Base-by-base conservation (phyloP, 2,888 invertebrate genomes). In the Nephrocerus scutellatus region DNA sequence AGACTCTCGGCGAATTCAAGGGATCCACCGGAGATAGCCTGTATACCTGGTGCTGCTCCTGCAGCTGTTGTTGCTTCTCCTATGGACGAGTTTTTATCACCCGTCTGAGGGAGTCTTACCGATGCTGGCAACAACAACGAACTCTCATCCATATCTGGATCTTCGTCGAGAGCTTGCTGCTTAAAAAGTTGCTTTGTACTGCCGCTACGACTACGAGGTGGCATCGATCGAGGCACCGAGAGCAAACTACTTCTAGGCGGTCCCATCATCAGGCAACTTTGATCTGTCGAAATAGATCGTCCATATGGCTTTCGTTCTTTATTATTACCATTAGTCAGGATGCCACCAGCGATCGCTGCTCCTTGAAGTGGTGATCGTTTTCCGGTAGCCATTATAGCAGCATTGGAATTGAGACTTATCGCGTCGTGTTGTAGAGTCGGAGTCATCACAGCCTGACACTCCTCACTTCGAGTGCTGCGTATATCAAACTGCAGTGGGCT, bases 131-230 rank as follows among this genome's bases (percentile, higher is more conserved):
- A 45, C 31, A 75, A 54, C 50, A 74, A 64, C 30, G 73, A 71
- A 22, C 66, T 72, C 50, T 75, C 74, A 51, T 74, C 74, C 39
- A 70, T 64, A 46, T 69, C 67, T 26, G 61, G 63, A 44, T 73
- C 66, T 49, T 75, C 75, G 45, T 76, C 75, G 40, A 74, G 66
- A 0, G 74, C 74, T 48, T 70, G 66, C 48, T 75, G 75, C 53
- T 74, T 75, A 54, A 75, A 75, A 9, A 75, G 62, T 56, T 76
- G 74, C 51, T 74, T 76, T 15, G 74, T 73, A 56, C 76, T 76
- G 45, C 61, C 66, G 41, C 67, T 67, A 43, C 68, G 62, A 50
- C 62, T 67, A 28, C 66, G 55, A 54, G 63, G 70, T 30, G 68
- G 68, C 62, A 66, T 62, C 30, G 61, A 56, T 25, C 64, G 59